Evolutionary conservation across 2,888 invertebrate genomes (phyloP).

Genomic region (Sphaerophoria rueppellii): DNA sequence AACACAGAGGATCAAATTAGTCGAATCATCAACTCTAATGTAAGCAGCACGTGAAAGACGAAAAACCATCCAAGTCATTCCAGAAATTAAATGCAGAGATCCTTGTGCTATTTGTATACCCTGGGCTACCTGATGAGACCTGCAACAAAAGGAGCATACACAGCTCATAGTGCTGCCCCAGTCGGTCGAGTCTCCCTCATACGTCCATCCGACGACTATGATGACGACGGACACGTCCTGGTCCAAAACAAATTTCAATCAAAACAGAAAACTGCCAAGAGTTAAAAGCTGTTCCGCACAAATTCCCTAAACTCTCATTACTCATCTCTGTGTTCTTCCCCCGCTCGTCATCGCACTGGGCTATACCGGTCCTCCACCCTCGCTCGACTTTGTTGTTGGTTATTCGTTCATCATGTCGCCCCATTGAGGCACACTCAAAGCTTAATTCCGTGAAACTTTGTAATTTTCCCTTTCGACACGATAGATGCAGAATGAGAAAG

Average conservation of each 20-base stretch:
- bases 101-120: not conserved
- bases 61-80: conserved; percentile 10
- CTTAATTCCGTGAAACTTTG: conserved; percentile 65
- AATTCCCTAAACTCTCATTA: conserved; percentile 59
- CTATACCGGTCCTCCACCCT: too few species aligned
- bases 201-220: not conserved
- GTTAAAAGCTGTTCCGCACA: conserved; percentile 40
- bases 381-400: not conserved
- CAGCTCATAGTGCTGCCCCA: not conserved
- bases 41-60: conserved; percentile 11
- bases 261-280: conserved; percentile 43
- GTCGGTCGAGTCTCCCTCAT: not conserved
- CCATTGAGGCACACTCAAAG: conserved; percentile 31
- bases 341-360: not conserved
- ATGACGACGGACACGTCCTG: not conserved
- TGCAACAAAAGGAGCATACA: conserved; percentile 9
- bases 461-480: conserved; percentile 65
- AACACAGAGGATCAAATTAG: conserved; percentile 14
- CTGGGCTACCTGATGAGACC: conserved; percentile 6
- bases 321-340: conserved; percentile 42
- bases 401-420: conserved; percentile 15
- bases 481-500: conserved; percentile 37
- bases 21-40: conserved; percentile 20
- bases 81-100: not conserved
- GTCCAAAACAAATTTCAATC: conserved; percentile 38